These are phyloP conservation scores for Dusona sp. DNA, from an alignment of 2,888 invertebrate species.

Conservation along the genomic window DNA sequence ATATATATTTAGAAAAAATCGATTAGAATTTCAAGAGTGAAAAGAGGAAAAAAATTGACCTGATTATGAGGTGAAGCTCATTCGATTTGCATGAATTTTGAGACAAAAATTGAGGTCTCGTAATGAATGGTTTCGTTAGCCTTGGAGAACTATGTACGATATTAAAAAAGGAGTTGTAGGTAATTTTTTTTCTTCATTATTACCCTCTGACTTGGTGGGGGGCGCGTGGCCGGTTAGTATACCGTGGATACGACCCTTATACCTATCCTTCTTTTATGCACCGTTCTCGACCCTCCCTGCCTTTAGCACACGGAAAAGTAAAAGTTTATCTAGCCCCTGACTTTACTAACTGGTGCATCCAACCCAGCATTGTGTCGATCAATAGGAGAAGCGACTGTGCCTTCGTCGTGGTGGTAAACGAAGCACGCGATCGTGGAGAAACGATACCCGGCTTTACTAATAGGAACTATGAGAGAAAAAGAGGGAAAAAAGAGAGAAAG, in stretches of 20 bases:
- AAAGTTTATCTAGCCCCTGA: slow-evolving; percentile 74
- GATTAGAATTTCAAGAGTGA: not conserved
- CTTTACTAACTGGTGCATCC: slow-evolving; percentile 74
- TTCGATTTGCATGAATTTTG: not conserved
- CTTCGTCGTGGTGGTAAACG: slow-evolving; percentile 61
- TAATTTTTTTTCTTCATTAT: slow-evolving; percentile 18
- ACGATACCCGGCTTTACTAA: slow-evolving; percentile 62
- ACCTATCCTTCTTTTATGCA: slow-evolving; percentile 42
- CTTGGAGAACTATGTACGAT: slow-evolving; percentile 4
- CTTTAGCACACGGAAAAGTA: slow-evolving; percentile 70
- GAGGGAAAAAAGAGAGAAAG: slow-evolving; percentile 40
- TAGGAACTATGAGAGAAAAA: slow-evolving; percentile 43
- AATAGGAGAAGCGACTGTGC: slow-evolving; percentile 69
- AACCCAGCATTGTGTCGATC: slow-evolving; percentile 73
- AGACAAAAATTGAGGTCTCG: slow-evolving; percentile 3
- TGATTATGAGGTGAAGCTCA: not conserved
- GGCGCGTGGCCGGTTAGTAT: slow-evolving; percentile 15
- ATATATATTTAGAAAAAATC: not conserved
- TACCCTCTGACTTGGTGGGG: not conserved
- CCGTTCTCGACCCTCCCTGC: slow-evolving; percentile 40
- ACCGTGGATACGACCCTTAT: slow-evolving; percentile 19
- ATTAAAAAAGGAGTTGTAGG: slow-evolving; percentile 18
- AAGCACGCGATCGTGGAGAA: slow-evolving; percentile 67
- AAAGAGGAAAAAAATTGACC: not conserved
- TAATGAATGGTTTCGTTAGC: slow-evolving; percentile 1